phyloP scores from a whole-genome alignment of 2,113 vertebrate genomes.

The Pseudorectes ferrugineus region DNA sequence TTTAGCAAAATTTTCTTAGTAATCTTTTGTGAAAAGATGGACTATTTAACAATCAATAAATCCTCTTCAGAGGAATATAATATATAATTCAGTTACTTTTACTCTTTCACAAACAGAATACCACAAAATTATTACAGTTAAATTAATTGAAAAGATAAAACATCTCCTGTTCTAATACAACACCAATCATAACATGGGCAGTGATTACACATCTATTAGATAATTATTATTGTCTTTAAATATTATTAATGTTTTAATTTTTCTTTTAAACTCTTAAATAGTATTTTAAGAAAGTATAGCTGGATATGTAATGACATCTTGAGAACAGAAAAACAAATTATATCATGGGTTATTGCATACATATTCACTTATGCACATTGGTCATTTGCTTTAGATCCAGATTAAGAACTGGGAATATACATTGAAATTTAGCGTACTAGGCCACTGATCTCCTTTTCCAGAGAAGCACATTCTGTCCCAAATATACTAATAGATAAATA shows the following conservation, averaged over 20 bases:
- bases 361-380: neutral
- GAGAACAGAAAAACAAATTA: neutral
- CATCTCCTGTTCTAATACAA: neutral
- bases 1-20: neutral
- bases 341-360: neutral
- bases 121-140: neutral
- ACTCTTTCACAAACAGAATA: neutral
- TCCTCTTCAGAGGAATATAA: neutral
- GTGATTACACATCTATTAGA: neutral
- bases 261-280: neutral
- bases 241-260: neutral
- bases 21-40: neutral
- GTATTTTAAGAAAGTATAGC: neutral
- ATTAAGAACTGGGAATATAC: neutral
- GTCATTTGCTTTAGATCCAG: neutral
- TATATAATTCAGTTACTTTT: neutral
- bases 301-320: neutral
- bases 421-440: neutral
- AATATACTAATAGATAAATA: neutral
- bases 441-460: neutral
- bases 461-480: constrained; percentile 16
- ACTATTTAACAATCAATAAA: neutral
- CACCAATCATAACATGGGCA: neutral
- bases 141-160: neutral
- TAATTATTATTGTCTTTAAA: neutral